Evolutionary conservation across 2,888 invertebrate species (phyloP).

Genomic region (Linnaemya vulpina): DNA sequence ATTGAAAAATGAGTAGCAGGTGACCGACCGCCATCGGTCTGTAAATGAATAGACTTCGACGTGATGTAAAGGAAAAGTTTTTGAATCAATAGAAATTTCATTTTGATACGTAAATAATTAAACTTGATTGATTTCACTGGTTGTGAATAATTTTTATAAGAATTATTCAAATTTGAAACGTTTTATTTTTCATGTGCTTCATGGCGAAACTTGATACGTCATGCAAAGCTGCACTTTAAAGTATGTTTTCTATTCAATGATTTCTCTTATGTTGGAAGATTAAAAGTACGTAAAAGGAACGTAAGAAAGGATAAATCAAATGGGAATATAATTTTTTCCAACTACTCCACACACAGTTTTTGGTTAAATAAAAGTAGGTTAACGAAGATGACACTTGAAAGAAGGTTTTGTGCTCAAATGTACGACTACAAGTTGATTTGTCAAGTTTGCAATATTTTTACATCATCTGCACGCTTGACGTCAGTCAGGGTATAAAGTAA

Average conservation of each 20-base stretch:
- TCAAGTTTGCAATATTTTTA: conserved; percentile 33
- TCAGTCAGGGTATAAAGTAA: not conserved
- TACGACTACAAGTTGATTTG: conserved; percentile 28
- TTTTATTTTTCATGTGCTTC: conserved; percentile 1
- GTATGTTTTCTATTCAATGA: conserved; percentile 50
- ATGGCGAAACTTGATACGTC: conserved; percentile 48
- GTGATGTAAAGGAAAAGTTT: no score
- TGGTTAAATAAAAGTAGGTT: conserved; percentile 60
- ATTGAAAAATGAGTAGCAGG: no score
- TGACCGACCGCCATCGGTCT: no score
- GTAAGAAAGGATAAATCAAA: conserved; percentile 1
- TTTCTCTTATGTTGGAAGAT: conserved; percentile 20
- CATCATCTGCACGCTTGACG: conserved; percentile 17
- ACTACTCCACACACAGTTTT: conserved; percentile 42
- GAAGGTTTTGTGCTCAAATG: conserved; percentile 36
- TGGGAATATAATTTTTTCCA: conserved; percentile 38
- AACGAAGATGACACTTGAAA: conserved; percentile 64
- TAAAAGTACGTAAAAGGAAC: conserved; percentile 9
- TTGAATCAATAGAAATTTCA: no score
- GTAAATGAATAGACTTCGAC: no score
- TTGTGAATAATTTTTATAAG: not conserved
- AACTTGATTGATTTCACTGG: not conserved
- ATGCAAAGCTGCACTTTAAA: conserved; percentile 45
- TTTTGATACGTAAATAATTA: not conserved
- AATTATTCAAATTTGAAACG: not conserved